Evolutionary conservation across 2,888 invertebrate species (phyloP).

Genomic region (Diarsia mendica): DNA sequence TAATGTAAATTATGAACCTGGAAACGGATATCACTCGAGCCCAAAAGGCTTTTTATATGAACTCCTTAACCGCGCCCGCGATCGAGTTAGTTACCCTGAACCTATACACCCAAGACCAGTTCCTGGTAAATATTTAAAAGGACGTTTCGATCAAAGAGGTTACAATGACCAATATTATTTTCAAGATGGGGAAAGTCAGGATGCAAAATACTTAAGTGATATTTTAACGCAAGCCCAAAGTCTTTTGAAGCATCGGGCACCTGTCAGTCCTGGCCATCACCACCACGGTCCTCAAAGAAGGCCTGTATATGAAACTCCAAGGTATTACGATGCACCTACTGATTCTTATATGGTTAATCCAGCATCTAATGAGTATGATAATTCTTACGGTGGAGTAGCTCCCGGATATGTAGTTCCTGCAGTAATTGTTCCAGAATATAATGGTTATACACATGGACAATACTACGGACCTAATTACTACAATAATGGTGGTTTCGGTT

Average conservation of each 20-base stretch:
- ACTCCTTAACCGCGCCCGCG: neutral
- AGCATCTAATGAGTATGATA: neutral
- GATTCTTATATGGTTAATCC: conserved; percentile 8
- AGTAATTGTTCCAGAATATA: neutral
- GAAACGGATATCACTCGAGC: neutral
- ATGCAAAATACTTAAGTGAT: neutral
- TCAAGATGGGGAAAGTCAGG: neutral
- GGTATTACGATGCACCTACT: neutral
- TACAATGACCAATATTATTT: neutral
- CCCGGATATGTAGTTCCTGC: neutral
- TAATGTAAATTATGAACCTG: conserved; percentile 1
- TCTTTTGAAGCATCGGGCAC: neutral
- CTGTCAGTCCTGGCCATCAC: neutral
- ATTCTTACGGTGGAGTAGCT: neutral
- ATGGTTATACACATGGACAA: neutral
- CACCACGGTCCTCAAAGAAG: neutral
- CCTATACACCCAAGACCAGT: neutral
- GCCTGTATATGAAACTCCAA: neutral
- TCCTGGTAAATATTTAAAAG: neutral
- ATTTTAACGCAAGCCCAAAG: conserved; percentile 11
- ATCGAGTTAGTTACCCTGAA: neutral
- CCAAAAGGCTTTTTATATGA: neutral
- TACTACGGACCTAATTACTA: neutral
- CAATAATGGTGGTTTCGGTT: neutral
- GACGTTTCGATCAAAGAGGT: neutral